Conservation (phyloP, 2,797 vertebrate genomes). For the Hirundo rustica region DNA sequence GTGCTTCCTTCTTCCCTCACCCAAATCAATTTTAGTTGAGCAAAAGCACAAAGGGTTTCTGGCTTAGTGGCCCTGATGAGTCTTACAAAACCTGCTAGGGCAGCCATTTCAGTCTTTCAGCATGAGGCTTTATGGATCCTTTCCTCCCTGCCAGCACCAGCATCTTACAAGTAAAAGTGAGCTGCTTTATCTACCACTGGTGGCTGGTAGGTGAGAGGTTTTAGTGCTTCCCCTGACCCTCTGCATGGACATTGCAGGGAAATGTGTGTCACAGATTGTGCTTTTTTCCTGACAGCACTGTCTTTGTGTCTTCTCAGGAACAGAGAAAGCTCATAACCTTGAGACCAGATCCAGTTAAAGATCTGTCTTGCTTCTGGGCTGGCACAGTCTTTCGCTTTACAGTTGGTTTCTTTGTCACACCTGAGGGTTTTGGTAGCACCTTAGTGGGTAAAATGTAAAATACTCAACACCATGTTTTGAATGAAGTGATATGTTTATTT, state of each 20-base stretch:
- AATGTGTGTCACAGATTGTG: background rate
- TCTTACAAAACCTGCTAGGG: background rate
- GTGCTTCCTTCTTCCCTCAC: background rate
- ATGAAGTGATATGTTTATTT: background rate
- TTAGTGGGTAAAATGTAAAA: background rate
- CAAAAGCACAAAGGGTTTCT: background rate
- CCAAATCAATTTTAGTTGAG: background rate
- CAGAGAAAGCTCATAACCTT: background rate
- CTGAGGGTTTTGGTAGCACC: background rate
- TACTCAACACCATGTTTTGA: background rate
- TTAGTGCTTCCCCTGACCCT: background rate
- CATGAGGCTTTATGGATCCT: background rate
- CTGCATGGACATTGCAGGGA: background rate
- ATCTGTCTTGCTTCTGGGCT: background rate
- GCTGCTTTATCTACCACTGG: accelerated
- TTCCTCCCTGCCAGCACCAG: background rate
- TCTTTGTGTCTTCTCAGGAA: background rate
- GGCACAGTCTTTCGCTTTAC: background rate
- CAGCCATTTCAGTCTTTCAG: background rate
- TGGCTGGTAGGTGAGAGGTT: background rate
- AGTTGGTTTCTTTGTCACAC: background rate
- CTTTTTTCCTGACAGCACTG: background rate
- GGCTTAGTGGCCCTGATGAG: background rate
- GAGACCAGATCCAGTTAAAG: background rate
- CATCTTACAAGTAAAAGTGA: background rate